Evolutionary conservation across 2,797 vertebrate species (phyloP), one percentile per base, ranked within the genome.

Genomic region (Platyrinchus mystaceus): DNA sequence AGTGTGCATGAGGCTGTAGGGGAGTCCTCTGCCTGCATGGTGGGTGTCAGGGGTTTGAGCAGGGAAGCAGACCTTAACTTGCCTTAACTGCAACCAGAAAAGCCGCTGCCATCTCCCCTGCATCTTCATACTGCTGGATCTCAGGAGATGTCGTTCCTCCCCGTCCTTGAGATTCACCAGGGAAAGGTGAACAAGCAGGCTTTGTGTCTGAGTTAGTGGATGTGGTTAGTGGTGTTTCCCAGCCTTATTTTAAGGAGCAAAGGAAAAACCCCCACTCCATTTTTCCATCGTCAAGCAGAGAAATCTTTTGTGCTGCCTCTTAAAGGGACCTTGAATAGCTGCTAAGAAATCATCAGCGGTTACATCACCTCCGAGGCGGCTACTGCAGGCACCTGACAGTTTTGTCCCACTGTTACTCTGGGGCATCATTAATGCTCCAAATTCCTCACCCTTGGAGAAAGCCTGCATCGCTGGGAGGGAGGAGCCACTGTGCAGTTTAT

Each of bases 301-400:
- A 75, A 91, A 68, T 89, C 81, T 83, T 95, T 96, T 95, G 89
- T 95, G 87, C 73, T 95, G 78, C 82, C 73, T 95, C 91, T 91
- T 89, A 89, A 97, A 93, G 84, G 75, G 81, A 58, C 85, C 73
- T 82, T 28, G 79, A 81, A 50, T 67, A 67, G 78, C 73, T 71
- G 93, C 89, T 92, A 55, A 91, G 64, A 80, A 92, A 93, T 75
- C 76, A 19, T 41, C 78, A 85, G 78, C 4, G 2, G 74, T 91
- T 91, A 79, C 86, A 81, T 94, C 83, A 92, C 78, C 79, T 89
- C 71, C 22, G 23, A 58, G 71, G 36, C 9, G 1, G 60, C 60
- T 92, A 58, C 78, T 64, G 81, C 86, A 77, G 68, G 60, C 84
- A 91, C 53, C 90, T 92, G 83, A 63, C 75, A 77, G 78, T 91